phyloP scores from a whole-genome alignment of 2,797 vertebrate genomes.

The Acanthornis magna region DNA sequence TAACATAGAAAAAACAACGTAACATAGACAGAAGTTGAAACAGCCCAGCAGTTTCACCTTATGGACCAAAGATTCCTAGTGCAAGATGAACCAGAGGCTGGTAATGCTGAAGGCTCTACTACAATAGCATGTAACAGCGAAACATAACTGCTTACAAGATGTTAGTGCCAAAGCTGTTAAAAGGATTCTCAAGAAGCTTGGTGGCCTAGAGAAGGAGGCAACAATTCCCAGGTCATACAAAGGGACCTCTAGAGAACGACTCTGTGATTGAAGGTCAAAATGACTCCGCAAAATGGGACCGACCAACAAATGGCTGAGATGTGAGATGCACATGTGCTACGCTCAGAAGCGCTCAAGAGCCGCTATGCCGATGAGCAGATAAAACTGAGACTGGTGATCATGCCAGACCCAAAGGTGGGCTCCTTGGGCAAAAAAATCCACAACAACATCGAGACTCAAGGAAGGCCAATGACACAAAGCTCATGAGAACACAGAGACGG shows the following conservation, averaged over 20 bases:
- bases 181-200: background rate
- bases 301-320: background rate
- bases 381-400: background rate
- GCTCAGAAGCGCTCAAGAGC: accelerated
- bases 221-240: background rate
- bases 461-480: background rate
- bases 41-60: background rate
- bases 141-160: background rate
- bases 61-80: background rate
- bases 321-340: background rate
- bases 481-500: background rate
- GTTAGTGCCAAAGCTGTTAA: background rate
- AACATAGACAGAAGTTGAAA: background rate
- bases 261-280: background rate
- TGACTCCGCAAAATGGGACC: background rate
- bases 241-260: background rate
- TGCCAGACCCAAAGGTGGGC: background rate
- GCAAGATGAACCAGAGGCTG: background rate
- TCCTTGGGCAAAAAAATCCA: background rate
- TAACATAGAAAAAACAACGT: background rate
- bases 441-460: background rate
- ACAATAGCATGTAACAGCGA: background rate
- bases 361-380: accelerated
- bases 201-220: background rate
- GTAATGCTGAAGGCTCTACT: background rate